A percentile compares a stretch with the other conserved stretches of the same genome.
Evolutionary conservation across 2,888 invertebrate genomes (phyloP).

Genomic region (Zhuqinia jingwanae): DNA sequence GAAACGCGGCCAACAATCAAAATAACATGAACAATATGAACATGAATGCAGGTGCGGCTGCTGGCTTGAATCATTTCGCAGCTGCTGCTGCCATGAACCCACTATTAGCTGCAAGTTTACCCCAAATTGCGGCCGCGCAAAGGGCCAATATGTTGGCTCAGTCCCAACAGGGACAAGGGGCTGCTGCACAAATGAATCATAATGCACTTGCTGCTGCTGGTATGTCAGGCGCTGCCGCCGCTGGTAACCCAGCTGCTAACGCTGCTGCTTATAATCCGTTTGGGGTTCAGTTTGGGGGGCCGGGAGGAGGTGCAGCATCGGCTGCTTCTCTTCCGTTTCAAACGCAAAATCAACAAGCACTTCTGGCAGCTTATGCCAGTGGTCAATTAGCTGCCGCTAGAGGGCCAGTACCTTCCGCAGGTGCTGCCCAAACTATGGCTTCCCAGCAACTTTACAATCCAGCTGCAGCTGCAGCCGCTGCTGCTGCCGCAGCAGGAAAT

Average conservation of each 20-base stretch:
- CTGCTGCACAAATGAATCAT: conserved; percentile 79
- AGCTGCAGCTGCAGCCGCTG: conserved; percentile 79
- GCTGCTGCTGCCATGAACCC: conserved; percentile 78
- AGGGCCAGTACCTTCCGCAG: conserved; percentile 73
- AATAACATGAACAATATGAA: conserved; percentile 65
- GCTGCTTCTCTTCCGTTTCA: conserved; percentile 72
- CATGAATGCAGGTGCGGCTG: conserved; percentile 67
- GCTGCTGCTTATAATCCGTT: conserved; percentile 79
- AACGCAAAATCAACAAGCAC: conserved; percentile 77
- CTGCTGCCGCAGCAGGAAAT: conserved; percentile 79
- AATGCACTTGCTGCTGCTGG: conserved; percentile 81
- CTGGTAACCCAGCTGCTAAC: conserved; percentile 77
- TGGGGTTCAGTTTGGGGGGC: conserved; percentile 78
- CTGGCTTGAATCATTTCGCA: conserved; percentile 74
- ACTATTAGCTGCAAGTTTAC: conserved; percentile 78
- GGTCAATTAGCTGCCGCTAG: conserved; percentile 76
- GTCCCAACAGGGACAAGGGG: conserved; percentile 68
- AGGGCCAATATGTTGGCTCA: conserved; percentile 75
- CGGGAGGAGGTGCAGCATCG: conserved; percentile 67
- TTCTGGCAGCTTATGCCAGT: conserved; percentile 77
- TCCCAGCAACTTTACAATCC: conserved; percentile 79
- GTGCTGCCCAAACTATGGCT: conserved; percentile 75
- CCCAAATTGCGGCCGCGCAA: conserved; percentile 78
- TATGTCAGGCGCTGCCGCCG: conserved; percentile 62
- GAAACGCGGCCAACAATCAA: conserved; percentile 62